These are phyloP conservation scores for Hypolimnas misippus DNA, from an alignment of 2,888 invertebrate genomes.

Conservation along the genomic window DNA sequence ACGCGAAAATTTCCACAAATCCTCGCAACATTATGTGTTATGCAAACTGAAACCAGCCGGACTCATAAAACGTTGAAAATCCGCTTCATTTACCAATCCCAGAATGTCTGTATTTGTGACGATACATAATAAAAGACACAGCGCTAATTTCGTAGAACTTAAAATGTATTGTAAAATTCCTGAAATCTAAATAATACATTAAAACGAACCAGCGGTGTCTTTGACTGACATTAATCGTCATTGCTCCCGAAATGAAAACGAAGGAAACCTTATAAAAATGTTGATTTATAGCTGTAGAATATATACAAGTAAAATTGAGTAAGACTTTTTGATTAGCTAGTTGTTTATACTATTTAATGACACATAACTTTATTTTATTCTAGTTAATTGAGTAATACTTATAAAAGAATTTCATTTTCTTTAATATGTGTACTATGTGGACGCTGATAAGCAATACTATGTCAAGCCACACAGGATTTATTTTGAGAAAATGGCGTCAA, in stretches of 20 bases:
- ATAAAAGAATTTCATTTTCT: no score
- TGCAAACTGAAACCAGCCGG: conserved; percentile 6
- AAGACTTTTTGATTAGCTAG: conserved; percentile 13
- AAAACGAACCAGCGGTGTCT: conserved; percentile 19
- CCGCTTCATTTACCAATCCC: not conserved
- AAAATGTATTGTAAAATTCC: conserved; percentile 2
- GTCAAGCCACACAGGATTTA: no score
- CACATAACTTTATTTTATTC: not conserved
- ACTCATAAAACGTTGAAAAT: conserved; percentile 4
- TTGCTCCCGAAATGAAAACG: conserved; percentile 50
- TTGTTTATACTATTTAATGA: conserved; percentile 10
- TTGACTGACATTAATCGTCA: conserved; percentile 53
- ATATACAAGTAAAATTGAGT: conserved; percentile 11
- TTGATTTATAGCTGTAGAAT: conserved; percentile 30
- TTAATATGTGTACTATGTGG: no score
- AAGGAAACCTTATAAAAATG: conserved; percentile 43
- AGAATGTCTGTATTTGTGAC: conserved; percentile 3
- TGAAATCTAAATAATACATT: conserved; percentile 6
- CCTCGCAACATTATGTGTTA: not conserved
- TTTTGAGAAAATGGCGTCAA: no score
- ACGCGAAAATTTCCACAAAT: no score
- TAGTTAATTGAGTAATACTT: no score
- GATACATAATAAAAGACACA: conserved; percentile 9
- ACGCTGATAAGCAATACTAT: no score
- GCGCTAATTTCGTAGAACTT: conserved; percentile 9